Conservation (phyloP, 2,113 vertebrate genomes). For the Notarius quadriscutis region DNA sequence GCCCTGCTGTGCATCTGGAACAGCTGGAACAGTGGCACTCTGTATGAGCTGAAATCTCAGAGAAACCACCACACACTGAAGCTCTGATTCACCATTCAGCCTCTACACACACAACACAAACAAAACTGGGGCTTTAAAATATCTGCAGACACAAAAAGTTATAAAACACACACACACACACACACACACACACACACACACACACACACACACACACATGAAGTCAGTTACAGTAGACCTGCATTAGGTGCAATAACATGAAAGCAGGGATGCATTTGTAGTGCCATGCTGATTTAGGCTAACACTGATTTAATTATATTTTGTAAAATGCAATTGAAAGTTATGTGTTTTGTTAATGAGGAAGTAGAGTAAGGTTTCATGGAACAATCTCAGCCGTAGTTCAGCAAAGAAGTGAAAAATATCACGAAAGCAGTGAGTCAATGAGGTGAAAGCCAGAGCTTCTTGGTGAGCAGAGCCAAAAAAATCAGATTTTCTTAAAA, state of each 20-base stretch:
- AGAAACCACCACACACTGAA: slow-evolving; percentile 31
- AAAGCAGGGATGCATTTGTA: not conserved
- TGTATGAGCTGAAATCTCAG: slow-evolving; percentile 26
- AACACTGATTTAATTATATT: not conserved
- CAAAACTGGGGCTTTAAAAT: slow-evolving; percentile 19
- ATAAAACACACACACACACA: too few relatives aligned
- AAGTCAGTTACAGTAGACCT: not conserved
- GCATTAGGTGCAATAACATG: not conserved
- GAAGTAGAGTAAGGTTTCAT: not conserved
- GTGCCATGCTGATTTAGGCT: not conserved
- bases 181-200: slow-evolving; percentile 7
- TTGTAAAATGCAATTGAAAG: not conserved
- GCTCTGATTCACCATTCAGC: slow-evolving; percentile 41
- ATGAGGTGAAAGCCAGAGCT: not conserved
- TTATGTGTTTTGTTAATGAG: not conserved
- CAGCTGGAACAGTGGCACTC: slow-evolving; percentile 36
- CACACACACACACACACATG: not conserved
- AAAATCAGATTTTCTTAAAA: not conserved
- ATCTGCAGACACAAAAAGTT: not conserved
- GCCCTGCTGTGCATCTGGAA: slow-evolving; percentile 24
- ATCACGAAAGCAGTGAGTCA: not conserved
- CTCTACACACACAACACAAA: slow-evolving; percentile 16
- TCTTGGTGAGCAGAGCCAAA: not conserved
- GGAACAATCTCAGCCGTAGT: not conserved
- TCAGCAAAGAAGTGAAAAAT: not conserved